Evolutionary conservation across 2,888 invertebrate species (phyloP), one percentile per base, ranked within the genome.

Genomic region (Campopleginae sp.): DNA sequence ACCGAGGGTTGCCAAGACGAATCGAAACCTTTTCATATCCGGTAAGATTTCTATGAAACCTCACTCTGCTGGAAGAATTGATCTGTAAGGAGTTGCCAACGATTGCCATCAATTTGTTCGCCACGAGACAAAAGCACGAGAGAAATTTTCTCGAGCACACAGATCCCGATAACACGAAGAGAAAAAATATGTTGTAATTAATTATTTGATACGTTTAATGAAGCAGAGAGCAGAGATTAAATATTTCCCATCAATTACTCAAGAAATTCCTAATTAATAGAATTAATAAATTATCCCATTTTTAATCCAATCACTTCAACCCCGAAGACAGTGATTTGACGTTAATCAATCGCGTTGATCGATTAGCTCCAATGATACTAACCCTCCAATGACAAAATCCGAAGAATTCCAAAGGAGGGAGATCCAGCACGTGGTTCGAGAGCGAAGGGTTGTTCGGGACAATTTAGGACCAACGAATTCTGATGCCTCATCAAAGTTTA

Each of bases 21-120:
- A 79, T 79, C 51, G 70, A 63, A 77, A 14, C 10, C 70, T 85
- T 78, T 79, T 79, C 80, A 65, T 76, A 82, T 79, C 82, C 82
- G 85, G 76, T 17, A 19, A 72, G 74, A 82, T 79, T 65, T 79
- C 75, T 63, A 51, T 46, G 68, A 61, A 63, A 48, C 42, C 48
- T 51, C 44, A 38, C 46, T 17, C 23, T 38, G 44, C 1, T 10
- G 44, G 17, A 46, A 17, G 42, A 51, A 70, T 65, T 65, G 44
- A 23, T 31, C 48, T 23, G 46, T 38, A 27, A 70, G 27, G 44
- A 48, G 70, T 8, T 38, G 23, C 10, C 10, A 68, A 70, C 33
- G 38, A 38, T 79, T 33, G 71, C n/a, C 46, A 63, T 48, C 51
- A 51, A 80, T 71, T 71, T 38, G 63, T 63, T 46, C 61, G 19